Evolutionary conservation across 2,797 vertebrate species (phyloP), one percentile per base, ranked within the genome.

Genomic region (Erpetoichthys calabaricus): DNA sequence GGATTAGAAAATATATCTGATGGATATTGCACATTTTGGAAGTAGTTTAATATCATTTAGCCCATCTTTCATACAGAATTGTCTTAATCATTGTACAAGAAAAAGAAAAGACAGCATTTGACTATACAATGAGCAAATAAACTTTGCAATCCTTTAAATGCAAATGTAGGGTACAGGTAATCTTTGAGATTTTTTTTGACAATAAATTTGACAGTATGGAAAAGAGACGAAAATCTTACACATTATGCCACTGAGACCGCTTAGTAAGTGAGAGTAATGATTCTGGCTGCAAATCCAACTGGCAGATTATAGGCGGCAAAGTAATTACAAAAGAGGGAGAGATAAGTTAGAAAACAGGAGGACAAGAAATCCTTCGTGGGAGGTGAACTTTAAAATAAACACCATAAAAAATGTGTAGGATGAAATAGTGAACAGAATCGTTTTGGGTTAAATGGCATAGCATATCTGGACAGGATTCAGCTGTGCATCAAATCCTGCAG

Each of bases 331-430:
- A 60, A 54, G 53, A 57, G 52, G 42, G 57, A 59, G 47, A 50
- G 57, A 62, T 49, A 62, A 25, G 42, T 53, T 47, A 53, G 56
- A 62, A 62, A 44, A 57, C 53, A 45, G 56, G 70, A 73, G 77
- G 74, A 76, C 71, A 71, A 69, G 62, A 60, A 67, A 59, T 61
- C 71, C 71, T 74, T 56, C 5, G 50, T 41, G 55, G 44, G 59
- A 58, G 53, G 56, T 10, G 52, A 54, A 49, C 7, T 8, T 58
- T 54, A 56, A 58, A 49, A 8, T 41, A 25, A 45, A 45, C 45
- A 45, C 60, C 56, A 54, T 62, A 57, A 56, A 58, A 43, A 53
- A 8, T 42, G 10, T n/a, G 58, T 47, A 45, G 45, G 46, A 45
- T 8, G 25, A 45, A 41, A 49, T 42, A 57, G 50, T 47, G 8